Base-by-base conservation (phyloP, 2,888 invertebrate genomes). In the Chrysolina oricalcia region DNA sequence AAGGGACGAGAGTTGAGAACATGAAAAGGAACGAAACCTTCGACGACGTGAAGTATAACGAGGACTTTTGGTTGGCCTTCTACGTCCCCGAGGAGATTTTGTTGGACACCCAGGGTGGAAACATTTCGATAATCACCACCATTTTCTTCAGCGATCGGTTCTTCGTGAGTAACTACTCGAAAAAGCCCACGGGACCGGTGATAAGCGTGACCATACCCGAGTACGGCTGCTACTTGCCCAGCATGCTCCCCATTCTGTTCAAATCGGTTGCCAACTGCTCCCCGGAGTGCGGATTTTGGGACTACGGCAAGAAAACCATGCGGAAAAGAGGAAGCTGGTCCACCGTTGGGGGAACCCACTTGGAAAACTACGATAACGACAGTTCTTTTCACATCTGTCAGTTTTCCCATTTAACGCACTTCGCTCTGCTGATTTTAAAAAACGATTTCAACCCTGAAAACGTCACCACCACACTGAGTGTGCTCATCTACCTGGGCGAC, bases 191-290 rank as follows among this genome's bases (percentile, higher is more conserved):
- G 21, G 76, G 79, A 80, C 90, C 90, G 48, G 90, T 93, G 17
- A 87, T 93, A 19, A 92, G 92, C 67, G 87, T 93, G 21, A 89
- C 91, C 0, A 90, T 93, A 77, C 93, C 93, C 2, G 92, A 92
- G 0, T 91, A 83, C 72, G 89, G 89, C 17, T 87, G 89, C 0
- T 91, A 92, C 85, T 88, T 93, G 21, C 88, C 91, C 65, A 87
- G 89, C 81, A 88, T 91, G 1, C 85, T 93, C 63, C 91, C 91
- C 1, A 83, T 93, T 15, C 81, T 92, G 87, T 91, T 84, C 88
- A 90, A 82, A 85, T 90, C 72, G 85, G 83, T 64, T 27, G 75
- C 88, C n/a, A 80, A 81, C 3, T 79, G 79, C 0, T 81, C 85
- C 78, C 78, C 74, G 10, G 83, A 87, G 75, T 92, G 92, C 80